These are phyloP conservation scores for Acanthurus lineatus DNA, from an alignment of 2,797 vertebrate species.

Conservation along the genomic window DNA sequence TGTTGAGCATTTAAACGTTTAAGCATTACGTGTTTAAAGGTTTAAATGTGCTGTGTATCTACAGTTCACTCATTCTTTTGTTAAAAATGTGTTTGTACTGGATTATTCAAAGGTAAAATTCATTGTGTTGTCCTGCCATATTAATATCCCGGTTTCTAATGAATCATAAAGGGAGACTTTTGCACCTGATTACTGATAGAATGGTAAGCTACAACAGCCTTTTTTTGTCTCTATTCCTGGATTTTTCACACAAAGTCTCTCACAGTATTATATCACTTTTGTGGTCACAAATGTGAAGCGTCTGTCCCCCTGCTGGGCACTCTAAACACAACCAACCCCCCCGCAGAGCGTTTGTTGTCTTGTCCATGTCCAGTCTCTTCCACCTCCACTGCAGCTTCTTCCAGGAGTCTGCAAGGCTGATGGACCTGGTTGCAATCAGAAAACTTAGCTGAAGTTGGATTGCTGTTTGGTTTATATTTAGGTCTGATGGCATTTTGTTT, in stretches of 20 bases:
- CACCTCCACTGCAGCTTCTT: constrained; percentile 64
- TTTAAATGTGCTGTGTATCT: constrained; percentile 73
- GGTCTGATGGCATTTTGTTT: constrained; percentile 47
- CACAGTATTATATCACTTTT: constrained; percentile 67
- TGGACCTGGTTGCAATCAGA: constrained; percentile 79
- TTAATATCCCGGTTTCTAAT: constrained; percentile 81
- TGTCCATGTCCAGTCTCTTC: constrained; percentile 53
- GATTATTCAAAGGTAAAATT: constrained; percentile 47
- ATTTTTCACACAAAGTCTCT: constrained; percentile 57
- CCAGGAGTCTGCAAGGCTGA: constrained; percentile 48
- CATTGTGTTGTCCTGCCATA: constrained; percentile 65
- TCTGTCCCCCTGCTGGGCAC: constrained; percentile 55
- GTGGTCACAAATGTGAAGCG: constrained; percentile 64
- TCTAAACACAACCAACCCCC: constrained; percentile 65
- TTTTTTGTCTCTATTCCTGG: constrained; percentile 65
- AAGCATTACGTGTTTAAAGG: constrained; percentile 81
- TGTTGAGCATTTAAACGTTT: constrained; percentile 81
- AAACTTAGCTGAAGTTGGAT: constrained; percentile 85
- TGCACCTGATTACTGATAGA: constrained; percentile 79
- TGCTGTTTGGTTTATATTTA: constrained; percentile 51
- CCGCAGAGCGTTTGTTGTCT: constrained; percentile 49
- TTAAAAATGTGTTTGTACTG: constrained; percentile 39
- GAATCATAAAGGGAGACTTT: constrained; percentile 75
- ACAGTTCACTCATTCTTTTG: constrained; percentile 39
- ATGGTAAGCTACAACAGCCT: constrained; percentile 81